Percentiles rank a stretch among this genome's conserved stretches.
Evolutionary conservation across 2,888 invertebrate species (phyloP).

Genomic region (Stomorhina lunata): DNA sequence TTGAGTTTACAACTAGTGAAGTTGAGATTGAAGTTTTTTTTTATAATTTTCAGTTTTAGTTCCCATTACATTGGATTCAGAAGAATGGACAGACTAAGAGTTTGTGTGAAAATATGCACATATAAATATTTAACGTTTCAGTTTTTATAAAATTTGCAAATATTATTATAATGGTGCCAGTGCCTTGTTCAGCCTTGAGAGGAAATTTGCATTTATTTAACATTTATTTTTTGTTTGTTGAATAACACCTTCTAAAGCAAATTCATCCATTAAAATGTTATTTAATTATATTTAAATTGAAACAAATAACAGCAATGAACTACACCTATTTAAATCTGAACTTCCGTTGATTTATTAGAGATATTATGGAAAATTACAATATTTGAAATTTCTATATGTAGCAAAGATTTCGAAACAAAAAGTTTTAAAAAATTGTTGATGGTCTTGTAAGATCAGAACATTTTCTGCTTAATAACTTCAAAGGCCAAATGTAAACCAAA

Average conservation of each 20-base stretch:
- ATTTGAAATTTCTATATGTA: too few species aligned
- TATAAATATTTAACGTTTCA: neutral
- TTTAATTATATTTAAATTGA: too few species aligned
- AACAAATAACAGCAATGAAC: too few species aligned
- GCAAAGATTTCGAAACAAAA: too few species aligned
- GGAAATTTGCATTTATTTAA: constrained; percentile 48
- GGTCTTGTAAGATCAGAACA: too few species aligned
- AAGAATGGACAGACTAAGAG: neutral
- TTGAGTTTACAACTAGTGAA: constrained; percentile 9
- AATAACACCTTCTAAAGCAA: neutral
- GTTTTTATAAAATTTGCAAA: neutral
- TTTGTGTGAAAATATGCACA: constrained; percentile 40
- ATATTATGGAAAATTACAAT: too few species aligned
- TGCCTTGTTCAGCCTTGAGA: constrained; percentile 40
- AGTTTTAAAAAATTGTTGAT: too few species aligned
- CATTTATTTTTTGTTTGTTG: neutral
- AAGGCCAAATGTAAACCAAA: too few species aligned
- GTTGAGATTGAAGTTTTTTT: constrained; percentile 40
- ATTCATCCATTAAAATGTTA: too few species aligned
- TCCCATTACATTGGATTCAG: constrained; percentile 16
- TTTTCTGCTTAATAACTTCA: too few species aligned
- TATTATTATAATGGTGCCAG: neutral
- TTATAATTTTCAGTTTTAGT: constrained; percentile 3
- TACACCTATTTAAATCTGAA: too few species aligned
- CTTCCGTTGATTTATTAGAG: neutral